A percentile compares a stretch with the other conserved stretches of the same genome.
Conservation (phyloP, 1,140 invertebrate species). For the Idris sp. region DNA sequence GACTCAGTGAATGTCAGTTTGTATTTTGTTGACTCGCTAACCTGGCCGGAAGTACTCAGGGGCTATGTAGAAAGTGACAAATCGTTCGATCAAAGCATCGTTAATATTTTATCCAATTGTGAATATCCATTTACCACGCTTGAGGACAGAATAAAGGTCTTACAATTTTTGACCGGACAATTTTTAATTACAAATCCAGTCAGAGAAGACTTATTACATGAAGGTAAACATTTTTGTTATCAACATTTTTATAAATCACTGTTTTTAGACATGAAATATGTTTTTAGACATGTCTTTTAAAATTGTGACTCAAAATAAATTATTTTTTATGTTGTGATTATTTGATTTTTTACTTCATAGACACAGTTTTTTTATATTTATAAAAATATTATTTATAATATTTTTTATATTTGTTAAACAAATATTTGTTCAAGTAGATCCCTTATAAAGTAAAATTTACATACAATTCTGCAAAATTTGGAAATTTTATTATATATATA, state of each 20-base stretch:
- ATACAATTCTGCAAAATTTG: no score
- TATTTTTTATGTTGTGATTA: no score
- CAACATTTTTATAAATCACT: background rate
- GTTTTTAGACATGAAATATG: slow-evolving; percentile 30
- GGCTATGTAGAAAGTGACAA: slow-evolving; percentile 93
- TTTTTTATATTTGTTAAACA: no score
- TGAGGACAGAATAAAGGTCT: slow-evolving; percentile 89
- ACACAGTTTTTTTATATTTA: no score
- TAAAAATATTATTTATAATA: no score
- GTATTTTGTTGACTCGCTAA: slow-evolving; percentile 94
- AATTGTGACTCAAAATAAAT: no score
- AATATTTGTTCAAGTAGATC: no score
- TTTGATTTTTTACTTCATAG: no score
- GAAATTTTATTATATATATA: no score
- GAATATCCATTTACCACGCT: slow-evolving; percentile 94
- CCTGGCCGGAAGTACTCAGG: slow-evolving; percentile 95
- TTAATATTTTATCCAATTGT: slow-evolving; percentile 84
- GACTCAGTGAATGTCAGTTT: slow-evolving; percentile 96
- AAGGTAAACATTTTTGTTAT: slow-evolving; percentile 82
- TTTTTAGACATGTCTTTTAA: slow-evolving; percentile 22
- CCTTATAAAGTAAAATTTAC: no score
- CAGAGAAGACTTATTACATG: slow-evolving; percentile 94
- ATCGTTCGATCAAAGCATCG: slow-evolving; percentile 85
- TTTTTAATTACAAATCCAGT: slow-evolving; percentile 96
- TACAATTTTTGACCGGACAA: slow-evolving; percentile 95